Evolutionary conservation across 1,140 invertebrate species (phyloP).

Genomic region (Cherax quadricarinatus): DNA sequence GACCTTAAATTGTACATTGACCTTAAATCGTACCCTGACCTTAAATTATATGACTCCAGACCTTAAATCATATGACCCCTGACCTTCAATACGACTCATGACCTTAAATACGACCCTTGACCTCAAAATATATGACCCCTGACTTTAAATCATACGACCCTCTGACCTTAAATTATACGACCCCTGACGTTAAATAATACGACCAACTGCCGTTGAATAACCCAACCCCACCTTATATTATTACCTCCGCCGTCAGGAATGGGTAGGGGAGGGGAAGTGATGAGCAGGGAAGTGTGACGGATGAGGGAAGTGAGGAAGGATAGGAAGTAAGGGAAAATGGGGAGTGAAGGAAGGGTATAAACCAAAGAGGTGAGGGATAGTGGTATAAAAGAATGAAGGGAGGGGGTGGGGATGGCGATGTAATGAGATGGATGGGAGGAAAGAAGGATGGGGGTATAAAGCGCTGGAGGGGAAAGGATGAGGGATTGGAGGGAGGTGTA

Average conservation of each 20-base stretch:
- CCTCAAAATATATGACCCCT: too few species aligned
- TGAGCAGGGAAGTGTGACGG: neutral
- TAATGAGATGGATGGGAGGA: neutral
- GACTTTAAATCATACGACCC: neutral
- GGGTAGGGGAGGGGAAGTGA: neutral
- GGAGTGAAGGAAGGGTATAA: neutral
- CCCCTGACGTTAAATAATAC: too few species aligned
- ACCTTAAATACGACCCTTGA: too few species aligned
- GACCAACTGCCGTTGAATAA: too few species aligned
- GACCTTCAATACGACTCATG: too few species aligned
- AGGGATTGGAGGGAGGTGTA: neutral
- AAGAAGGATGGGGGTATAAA: neutral
- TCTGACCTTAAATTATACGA: neutral
- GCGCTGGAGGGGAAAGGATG: neutral
- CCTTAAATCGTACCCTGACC: too few species aligned
- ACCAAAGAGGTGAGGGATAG: neutral
- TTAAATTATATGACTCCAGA: too few species aligned
- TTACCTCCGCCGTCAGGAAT: neutral
- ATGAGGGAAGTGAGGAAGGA: neutral
- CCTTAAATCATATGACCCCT: too few species aligned
- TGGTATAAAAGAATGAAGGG: neutral
- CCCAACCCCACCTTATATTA: too few species aligned
- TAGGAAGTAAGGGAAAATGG: neutral
- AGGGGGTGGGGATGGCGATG: neutral
- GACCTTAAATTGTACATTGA: neutral